phyloP scores from a whole-genome alignment of 2,888 invertebrate genomes.

The Lochmaea capreae region DNA sequence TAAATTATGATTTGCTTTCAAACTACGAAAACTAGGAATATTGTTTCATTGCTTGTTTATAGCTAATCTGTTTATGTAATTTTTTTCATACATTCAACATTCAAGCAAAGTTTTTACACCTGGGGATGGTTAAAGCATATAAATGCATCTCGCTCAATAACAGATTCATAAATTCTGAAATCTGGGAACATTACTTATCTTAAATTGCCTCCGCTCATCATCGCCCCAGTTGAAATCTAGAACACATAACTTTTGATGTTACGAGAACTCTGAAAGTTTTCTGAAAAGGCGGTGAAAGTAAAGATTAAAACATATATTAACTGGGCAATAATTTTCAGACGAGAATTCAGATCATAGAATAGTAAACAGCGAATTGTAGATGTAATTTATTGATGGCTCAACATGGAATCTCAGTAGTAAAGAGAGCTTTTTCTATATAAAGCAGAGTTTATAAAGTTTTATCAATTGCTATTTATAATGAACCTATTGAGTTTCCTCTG shows the following conservation, averaged over 20 bases:
- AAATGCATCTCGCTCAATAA: neutral
- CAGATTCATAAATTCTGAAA: neutral
- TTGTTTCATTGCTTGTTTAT: too few relatives aligned
- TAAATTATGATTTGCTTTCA: too few relatives aligned
- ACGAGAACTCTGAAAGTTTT: neutral
- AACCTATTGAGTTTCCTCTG: too few relatives aligned
- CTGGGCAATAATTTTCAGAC: neutral
- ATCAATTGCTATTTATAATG: too few relatives aligned
- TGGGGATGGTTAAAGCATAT: neutral
- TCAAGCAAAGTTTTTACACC: too few relatives aligned
- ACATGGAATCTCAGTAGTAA: neutral
- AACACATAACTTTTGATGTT: slow-evolving; percentile 1
- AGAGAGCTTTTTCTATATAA: too few relatives aligned
- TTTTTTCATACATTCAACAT: too few relatives aligned
- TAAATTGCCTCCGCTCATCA: neutral
- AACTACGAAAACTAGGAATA: too few relatives aligned
- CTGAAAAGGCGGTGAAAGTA: neutral
- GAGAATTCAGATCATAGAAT: neutral
- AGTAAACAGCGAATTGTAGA: neutral
- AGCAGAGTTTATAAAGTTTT: too few relatives aligned
- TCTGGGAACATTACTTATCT: slow-evolving; percentile 1
- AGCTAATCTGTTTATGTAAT: too few relatives aligned
- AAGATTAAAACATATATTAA: neutral
- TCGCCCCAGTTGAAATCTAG: neutral
- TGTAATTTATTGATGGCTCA: neutral